Conservation (phyloP, 2,797 vertebrate species). For the Neopelma chrysocephalum region DNA sequence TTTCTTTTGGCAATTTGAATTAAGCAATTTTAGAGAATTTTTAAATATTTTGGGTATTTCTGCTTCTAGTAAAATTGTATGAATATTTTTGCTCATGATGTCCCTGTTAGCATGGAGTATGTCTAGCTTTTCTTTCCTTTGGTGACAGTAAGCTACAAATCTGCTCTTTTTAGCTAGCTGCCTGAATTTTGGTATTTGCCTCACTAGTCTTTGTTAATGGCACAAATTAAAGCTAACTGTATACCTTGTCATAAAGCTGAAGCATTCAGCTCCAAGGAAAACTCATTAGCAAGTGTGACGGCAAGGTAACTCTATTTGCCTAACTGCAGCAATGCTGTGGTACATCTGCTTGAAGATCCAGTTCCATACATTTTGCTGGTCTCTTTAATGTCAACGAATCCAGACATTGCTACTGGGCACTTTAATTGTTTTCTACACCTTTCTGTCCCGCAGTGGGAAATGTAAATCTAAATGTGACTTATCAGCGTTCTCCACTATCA, state of each 20-base stretch:
- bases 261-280: not conserved
- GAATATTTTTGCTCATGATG: not conserved
- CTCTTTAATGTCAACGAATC: not conserved
- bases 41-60: not conserved
- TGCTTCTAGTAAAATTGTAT: not conserved
- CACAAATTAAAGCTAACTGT: not conserved
- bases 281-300: not conserved
- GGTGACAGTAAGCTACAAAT: not conserved
- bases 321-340: not conserved
- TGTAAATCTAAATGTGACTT: not conserved
- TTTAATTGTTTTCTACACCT: not conserved
- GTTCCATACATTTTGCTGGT: not conserved
- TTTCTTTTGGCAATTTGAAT: not conserved
- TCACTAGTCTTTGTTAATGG: not conserved
- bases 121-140: not conserved
- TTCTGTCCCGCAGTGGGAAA: not conserved
- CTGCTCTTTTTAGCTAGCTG: not conserved
- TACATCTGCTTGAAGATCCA: not conserved
- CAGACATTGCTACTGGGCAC: not conserved
- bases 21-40: not conserved
- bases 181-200: not conserved
- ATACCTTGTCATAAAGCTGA: not conserved
- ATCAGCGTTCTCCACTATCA: not conserved
- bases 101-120: not conserved
- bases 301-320: not conserved